Conservation (phyloP, 2,888 invertebrate species). For the Rambutsinella grinnellia region DNA sequence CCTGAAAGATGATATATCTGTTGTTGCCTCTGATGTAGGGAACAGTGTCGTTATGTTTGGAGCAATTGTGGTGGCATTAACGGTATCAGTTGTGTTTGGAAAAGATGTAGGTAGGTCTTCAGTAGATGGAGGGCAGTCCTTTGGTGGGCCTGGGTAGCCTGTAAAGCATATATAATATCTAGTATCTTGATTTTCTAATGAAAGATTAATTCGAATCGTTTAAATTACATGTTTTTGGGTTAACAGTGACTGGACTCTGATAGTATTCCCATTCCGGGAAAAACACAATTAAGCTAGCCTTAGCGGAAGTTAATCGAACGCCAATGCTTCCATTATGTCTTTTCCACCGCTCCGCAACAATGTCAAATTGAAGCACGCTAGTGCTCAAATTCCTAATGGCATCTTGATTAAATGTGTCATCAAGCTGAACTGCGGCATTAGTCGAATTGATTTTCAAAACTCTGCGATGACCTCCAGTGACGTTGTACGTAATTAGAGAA, state of each 20-base stretch:
- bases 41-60: too few species aligned
- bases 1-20: slow-evolving; percentile 49
- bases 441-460: slow-evolving; percentile 26
- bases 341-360: slow-evolving; percentile 4
- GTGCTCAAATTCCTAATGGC: background rate
- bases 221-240: too few species aligned
- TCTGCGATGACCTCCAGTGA: background rate
- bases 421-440: slow-evolving; percentile 10
- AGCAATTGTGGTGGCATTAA: slow-evolving; percentile 4
- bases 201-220: background rate
- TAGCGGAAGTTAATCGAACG: background rate
- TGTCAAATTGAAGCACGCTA: background rate
- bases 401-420: background rate
- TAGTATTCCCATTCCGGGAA: too few species aligned
- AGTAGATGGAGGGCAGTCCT: too few species aligned
- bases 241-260: too few species aligned
- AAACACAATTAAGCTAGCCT: background rate
- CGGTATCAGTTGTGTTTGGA: too few species aligned
- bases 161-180: too few species aligned
- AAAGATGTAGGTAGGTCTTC: background rate
- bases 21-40: too few species aligned
- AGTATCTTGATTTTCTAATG: too few species aligned
- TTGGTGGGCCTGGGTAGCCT: too few species aligned
- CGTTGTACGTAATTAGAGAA: slow-evolving; percentile 10
- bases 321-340: background rate